Conservation (phyloP, 2,888 invertebrate species). For the Gasteruption jaculator region DNA sequence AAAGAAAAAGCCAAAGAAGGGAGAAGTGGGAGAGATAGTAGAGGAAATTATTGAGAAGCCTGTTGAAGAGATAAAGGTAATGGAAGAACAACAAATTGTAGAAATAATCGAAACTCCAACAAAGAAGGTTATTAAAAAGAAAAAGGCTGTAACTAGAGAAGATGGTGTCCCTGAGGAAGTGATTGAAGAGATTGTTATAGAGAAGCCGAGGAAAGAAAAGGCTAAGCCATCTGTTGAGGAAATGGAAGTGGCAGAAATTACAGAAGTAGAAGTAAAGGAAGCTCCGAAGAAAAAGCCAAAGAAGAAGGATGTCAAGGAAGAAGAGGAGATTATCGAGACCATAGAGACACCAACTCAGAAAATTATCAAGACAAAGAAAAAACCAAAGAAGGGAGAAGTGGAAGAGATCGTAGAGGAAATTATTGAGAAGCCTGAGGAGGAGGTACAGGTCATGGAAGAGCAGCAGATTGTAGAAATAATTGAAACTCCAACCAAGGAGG, state of each 20-base stretch:
- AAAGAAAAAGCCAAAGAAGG: conserved; percentile 44
- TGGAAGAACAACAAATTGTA: conserved; percentile 39
- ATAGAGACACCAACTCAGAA: conserved; percentile 50
- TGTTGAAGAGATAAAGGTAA: conserved; percentile 23
- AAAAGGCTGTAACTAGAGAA: conserved; percentile 41
- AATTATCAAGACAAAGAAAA: conserved; percentile 45
- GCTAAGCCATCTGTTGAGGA: conserved; percentile 21
- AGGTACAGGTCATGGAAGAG: conserved; percentile 37
- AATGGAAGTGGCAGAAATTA: conserved; percentile 25
- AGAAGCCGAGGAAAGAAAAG: conserved; percentile 27
- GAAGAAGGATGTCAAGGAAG: conserved; percentile 44
- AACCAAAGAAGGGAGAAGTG: conserved; percentile 39
- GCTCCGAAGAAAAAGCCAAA: conserved; percentile 38
- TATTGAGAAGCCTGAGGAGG: conserved; percentile 29
- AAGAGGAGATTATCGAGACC: conserved; percentile 45
- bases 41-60: conserved; percentile 26
- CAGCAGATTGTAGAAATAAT: conserved; percentile 31
- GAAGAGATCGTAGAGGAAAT: conserved; percentile 30
- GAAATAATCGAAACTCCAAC: conserved; percentile 40
- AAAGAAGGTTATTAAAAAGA: conserved; percentile 50
- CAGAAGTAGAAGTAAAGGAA: conserved; percentile 23
- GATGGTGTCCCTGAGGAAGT: conserved; percentile 25
- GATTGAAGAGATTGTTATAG: conserved; percentile 32
- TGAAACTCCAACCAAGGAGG: conserved; percentile 32
- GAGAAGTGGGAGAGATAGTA: conserved; percentile 26